Conservation (phyloP, 2,888 invertebrate genomes). For the Bimastos eiseni region DNA sequence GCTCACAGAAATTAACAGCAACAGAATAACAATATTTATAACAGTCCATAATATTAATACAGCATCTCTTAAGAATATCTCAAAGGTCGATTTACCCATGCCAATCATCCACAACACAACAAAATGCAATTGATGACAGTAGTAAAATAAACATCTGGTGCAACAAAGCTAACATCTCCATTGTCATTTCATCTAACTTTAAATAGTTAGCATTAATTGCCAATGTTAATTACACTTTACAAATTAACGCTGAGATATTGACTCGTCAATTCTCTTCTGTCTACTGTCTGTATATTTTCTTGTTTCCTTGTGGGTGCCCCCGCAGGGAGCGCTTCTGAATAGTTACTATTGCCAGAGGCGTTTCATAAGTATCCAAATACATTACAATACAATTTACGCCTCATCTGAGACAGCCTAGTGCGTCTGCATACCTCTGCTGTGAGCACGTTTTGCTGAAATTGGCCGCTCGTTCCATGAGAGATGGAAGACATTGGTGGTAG, state of each 20-base stretch:
- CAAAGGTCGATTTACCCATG: background rate
- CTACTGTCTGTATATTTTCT: too few species aligned
- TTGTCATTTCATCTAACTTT: too few species aligned
- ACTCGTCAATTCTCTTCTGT: too few species aligned
- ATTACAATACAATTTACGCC: too few species aligned
- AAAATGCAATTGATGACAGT: background rate
- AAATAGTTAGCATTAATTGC: too few species aligned
- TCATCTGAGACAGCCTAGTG: background rate
- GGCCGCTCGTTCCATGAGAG: slow-evolving; percentile 78
- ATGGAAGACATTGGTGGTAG: slow-evolving; percentile 80
- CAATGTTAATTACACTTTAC: too few species aligned
- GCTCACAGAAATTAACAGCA: slow-evolving; percentile 33
- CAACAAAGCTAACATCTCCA: background rate
- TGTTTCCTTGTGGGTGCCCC: too few species aligned
- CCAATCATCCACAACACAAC: background rate
- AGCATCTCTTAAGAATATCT: background rate
- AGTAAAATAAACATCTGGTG: background rate
- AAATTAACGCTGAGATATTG: too few species aligned
- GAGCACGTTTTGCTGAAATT: slow-evolving; percentile 67
- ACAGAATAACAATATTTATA: background rate
- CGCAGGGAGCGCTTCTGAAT: too few species aligned
- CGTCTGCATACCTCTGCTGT: slow-evolving; percentile 22
- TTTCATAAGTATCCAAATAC: too few species aligned
- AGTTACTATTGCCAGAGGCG: too few species aligned
- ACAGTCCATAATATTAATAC: background rate